phyloP scores from a whole-genome alignment of 1,140 invertebrate genomes.

The Aleiodes sp. region DNA sequence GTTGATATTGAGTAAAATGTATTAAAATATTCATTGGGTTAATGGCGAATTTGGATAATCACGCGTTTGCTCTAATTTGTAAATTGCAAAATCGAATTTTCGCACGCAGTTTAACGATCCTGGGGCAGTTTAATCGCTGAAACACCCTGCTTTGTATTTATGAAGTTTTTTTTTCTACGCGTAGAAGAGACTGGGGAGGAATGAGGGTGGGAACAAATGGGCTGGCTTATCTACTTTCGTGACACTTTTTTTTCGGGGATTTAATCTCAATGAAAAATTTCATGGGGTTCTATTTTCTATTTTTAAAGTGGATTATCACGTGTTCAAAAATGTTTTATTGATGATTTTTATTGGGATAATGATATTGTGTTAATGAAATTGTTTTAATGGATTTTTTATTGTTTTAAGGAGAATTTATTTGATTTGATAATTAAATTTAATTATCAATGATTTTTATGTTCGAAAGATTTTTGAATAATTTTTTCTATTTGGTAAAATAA shows the following conservation, averaged over 20 bases:
- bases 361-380: too few relatives aligned
- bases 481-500: too few relatives aligned
- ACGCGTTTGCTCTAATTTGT: background rate
- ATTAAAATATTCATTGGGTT: background rate
- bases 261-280: background rate
- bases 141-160: background rate
- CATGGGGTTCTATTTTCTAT: too few relatives aligned
- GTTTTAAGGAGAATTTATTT: too few relatives aligned
- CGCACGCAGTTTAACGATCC: background rate
- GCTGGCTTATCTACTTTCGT: background rate
- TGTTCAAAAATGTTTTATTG: too few relatives aligned
- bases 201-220: background rate
- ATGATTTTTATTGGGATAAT: too few relatives aligned
- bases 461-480: too few relatives aligned
- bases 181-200: too few relatives aligned
- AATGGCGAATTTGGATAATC: background rate
- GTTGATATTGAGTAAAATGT: background rate
- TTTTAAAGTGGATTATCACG: background rate
- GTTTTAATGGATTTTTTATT: too few relatives aligned
- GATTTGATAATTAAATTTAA: too few relatives aligned
- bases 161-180: background rate
- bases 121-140: background rate
- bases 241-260: background rate
- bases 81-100: slow-evolving; percentile 4
- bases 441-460: too few relatives aligned